Base-by-base conservation (phyloP, 2,888 invertebrate genomes). In the Hylaea fasciaria region DNA sequence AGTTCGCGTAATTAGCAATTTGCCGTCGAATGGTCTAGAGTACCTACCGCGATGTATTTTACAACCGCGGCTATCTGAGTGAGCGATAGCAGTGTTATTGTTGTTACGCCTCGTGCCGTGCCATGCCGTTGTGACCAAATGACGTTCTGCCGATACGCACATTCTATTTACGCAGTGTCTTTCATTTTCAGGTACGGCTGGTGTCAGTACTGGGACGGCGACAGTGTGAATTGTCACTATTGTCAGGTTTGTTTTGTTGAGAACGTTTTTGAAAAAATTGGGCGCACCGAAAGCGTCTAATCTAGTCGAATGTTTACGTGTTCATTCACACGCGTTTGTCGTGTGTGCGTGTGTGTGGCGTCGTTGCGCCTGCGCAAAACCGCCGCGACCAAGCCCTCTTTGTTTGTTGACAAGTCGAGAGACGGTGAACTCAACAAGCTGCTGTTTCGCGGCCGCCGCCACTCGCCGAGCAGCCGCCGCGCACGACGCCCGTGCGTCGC, bases 381-480 rank as follows among this genome's bases (percentile, higher is more conserved):
- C 76, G 72, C 72, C 74, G 73, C 80, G 80, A 81, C 76, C 86
- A 82, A 85, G 85, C 86, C 83, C 85, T 88, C 91, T 91, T 89
- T 91, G 91, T 91, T 91, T 91, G 91, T 91, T 91, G 91, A 91
- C 91, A 91, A 91, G 90, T 90, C 71, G 76, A 74, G 72, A 68
- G 68, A 62, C 74, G 69, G 67, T 74, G 77, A 77, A 76, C 78
- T 77, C 79, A 77, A 78, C 80, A 78, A 78, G 74, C 80, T 71
- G 69, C 68, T 68, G 75, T 74, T 76, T 66, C 68, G 67, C 59
- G 50, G 66, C 64, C 52, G 65, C 64, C 53, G 79, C 83, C 82
- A 68, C 63, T 70, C 70, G 66, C 60, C 64, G 83, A 75, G 73
- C 73, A 69, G 81, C 78, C 80, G 81, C 74, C 75, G 80, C 72